These are phyloP conservation scores for Peromyscus attwateri DNA, from an alignment of 2,797 vertebrate genomes.

Conservation along the genomic window DNA sequence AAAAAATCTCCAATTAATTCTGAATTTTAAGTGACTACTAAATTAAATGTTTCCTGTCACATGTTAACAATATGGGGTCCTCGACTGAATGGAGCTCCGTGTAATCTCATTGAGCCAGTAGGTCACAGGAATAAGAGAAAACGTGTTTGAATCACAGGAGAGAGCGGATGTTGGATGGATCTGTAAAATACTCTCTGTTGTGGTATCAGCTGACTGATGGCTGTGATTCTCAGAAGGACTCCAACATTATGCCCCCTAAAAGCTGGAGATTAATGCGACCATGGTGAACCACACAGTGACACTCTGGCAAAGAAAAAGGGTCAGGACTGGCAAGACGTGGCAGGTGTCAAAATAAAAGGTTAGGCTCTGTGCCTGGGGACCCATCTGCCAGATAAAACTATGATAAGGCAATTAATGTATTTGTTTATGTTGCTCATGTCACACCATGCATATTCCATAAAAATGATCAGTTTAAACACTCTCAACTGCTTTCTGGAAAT, in stretches of 20 bases:
- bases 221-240: conserved; percentile 77
- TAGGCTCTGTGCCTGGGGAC: conserved; percentile 83
- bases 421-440: conserved; percentile 78
- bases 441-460: conserved; percentile 50
- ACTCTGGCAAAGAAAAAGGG: conserved; percentile 74
- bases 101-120: conserved; percentile 71
- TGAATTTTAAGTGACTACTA: conserved; percentile 63
- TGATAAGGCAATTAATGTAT: conserved; percentile 81
- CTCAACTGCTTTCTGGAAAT: conserved; percentile 46
- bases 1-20: conserved; percentile 50
- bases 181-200: conserved; percentile 64
- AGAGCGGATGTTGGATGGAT: conserved; percentile 55
- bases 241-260: conserved; percentile 79
- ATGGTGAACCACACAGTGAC: conserved; percentile 70
- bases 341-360: conserved; percentile 84
- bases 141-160: conserved; percentile 68
- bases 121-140: conserved; percentile 67
- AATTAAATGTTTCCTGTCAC: conserved; percentile 58
- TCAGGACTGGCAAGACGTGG: conserved; percentile 78
- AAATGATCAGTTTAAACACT: conserved; percentile 68
- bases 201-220: conserved; percentile 76
- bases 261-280: conserved; percentile 80
- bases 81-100: conserved; percentile 55
- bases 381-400: conserved; percentile 81
- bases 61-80: conserved; percentile 55